These are phyloP conservation scores for Glaucidium brasilianum DNA, from an alignment of 2,113 vertebrate species.

Conservation along the genomic window DNA sequence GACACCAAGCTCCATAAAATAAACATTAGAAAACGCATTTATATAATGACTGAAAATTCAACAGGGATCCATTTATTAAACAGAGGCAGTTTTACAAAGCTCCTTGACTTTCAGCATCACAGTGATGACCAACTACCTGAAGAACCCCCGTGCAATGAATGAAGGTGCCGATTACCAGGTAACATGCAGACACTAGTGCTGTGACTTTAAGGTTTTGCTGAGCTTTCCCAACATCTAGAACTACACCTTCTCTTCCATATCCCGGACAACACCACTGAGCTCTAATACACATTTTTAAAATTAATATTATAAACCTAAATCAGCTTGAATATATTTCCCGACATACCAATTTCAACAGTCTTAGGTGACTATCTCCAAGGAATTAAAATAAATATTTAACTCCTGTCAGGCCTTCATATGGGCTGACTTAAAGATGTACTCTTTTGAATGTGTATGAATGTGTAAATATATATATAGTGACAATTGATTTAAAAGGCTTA, in stretches of 20 bases:
- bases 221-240: not conserved
- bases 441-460: not conserved
- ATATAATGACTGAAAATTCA: not conserved
- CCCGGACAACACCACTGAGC: not conserved
- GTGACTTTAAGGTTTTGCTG: not conserved
- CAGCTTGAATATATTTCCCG: not conserved
- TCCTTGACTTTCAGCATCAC: not conserved
- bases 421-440: not conserved
- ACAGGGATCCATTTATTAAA: not conserved
- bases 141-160: not conserved
- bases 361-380: not conserved
- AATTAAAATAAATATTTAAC: not conserved
- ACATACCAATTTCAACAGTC: not conserved
- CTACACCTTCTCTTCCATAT: not conserved
- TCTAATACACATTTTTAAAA: not conserved
- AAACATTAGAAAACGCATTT: not conserved
- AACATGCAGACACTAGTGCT: not conserved
- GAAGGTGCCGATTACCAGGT: not conserved
- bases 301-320: not conserved
- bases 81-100: not conserved
- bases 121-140: rapidly evolving
- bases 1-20: not conserved
- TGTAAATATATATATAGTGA: not conserved
- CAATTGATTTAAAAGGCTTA: not conserved
- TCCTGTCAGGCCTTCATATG: not conserved